phyloP scores from a whole-genome alignment of 2,113 vertebrate species.

The Hassar affinis region DNA sequence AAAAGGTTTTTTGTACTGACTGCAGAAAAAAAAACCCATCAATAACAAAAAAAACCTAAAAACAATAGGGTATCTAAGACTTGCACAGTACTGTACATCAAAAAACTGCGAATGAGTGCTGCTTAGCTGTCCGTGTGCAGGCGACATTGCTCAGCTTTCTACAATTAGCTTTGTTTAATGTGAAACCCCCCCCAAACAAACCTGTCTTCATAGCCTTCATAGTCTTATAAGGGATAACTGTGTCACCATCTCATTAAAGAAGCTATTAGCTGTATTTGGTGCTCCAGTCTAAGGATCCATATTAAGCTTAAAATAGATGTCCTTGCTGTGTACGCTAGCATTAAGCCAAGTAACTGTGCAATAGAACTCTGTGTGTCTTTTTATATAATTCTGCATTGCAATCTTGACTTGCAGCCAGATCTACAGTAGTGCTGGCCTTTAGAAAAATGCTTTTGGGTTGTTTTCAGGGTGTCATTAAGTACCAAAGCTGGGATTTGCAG shows the following conservation, averaged over 20 bases:
- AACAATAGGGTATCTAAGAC: no score
- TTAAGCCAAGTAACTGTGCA: constrained; percentile 21
- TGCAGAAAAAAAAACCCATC: no score
- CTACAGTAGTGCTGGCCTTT: background rate
- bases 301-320: constrained; percentile 23
- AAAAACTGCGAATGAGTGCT: background rate
- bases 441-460: background rate
- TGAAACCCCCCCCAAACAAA: background rate
- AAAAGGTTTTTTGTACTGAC: no score
- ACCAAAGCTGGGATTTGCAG: background rate
- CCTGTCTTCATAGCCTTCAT: background rate
- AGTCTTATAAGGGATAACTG: background rate
- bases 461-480: background rate
- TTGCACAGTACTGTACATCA: no score
- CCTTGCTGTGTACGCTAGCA: constrained; percentile 17
- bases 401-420: constrained; percentile 6
- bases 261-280: constrained; percentile 29
- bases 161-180: background rate
- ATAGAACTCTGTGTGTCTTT: constrained; percentile 15
- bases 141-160: background rate
- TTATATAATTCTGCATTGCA: constrained; percentile 1
- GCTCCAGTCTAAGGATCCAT: constrained; percentile 11
- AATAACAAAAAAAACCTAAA: no score
- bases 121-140: background rate
- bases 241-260: constrained; percentile 29